Percentiles rank a stretch among this genome's conserved stretches.
phyloP scores from a whole-genome alignment of 2,888 invertebrate genomes.

The Gryllus longicercus region DNA sequence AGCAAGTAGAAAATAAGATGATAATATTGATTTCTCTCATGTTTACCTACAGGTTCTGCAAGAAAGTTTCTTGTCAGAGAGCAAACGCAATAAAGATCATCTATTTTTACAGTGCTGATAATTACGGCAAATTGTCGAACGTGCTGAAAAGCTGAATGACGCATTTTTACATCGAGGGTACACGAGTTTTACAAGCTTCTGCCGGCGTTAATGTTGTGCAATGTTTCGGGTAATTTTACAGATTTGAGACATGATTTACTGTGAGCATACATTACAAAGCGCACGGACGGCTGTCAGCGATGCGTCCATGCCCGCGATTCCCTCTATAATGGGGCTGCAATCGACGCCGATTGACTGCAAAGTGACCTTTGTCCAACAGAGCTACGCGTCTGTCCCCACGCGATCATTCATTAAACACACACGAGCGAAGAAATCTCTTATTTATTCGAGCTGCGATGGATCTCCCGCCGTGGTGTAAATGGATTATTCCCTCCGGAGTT shows the following conservation, averaged over 20 bases:
- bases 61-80: too few relatives aligned
- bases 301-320: not conserved
- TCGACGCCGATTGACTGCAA: not conserved
- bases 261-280: conserved; percentile 10
- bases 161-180: not conserved
- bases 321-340: not conserved
- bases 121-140: not conserved
- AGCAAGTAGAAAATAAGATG: too few relatives aligned
- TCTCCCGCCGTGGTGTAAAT: too few relatives aligned
- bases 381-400: too few relatives aligned
- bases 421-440: too few relatives aligned
- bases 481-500: too few relatives aligned
- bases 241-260: conserved; percentile 5
- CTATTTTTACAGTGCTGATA: not conserved
- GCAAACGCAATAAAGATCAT: too few relatives aligned
- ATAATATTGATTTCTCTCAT: too few relatives aligned
- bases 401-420: too few relatives aligned
- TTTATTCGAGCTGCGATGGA: too few relatives aligned
- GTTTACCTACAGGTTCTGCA: too few relatives aligned
- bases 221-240: conserved; percentile 5
- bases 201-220: not conserved
- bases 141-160: not conserved
- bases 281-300: not conserved
- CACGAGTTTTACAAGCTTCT: not conserved
- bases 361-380: not conserved